Base-by-base conservation (phyloP, 2,888 invertebrate genomes). In the Euplagia quadripunctaria region DNA sequence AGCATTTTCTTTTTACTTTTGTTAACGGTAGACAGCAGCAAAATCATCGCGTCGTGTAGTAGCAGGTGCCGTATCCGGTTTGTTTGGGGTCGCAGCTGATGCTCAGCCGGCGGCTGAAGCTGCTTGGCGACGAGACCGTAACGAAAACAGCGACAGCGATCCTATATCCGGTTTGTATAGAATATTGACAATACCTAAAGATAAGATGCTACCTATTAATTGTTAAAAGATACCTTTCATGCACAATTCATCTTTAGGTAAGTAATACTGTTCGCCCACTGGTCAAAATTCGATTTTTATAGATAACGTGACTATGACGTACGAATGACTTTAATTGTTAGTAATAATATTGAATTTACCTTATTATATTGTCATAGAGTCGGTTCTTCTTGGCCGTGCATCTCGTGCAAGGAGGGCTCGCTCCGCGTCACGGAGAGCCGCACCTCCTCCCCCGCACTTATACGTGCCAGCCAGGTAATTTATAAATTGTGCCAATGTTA, bases 351-450 rank as follows among this genome's bases (percentile, higher is more conserved):
- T 16, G 63, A 63, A 43, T 64, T 64, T 64, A 51, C 6, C 8
- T 3, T 16, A 64, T 58, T n/a, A n/a, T 66, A 4, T 31, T 46
- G 11, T 43, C 67, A 8, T 88, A 96, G 97, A 97, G 73, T 96
- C 96, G 0, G 97, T 97, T n/a, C 91, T 97, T 58, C 90, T 97
- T 77, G 97, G 97, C 0, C 96, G 97, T 72, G 95, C 97, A 0
- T 97, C 97, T 0, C 94, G 97, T 68, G 97, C 97, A 4, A 95
- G 97, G 14, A 92, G 97, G n/a, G 97, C 97, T 0, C 97, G 97
- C 71, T 97, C 97, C 0, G 97, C 97, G 0, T 96, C 96, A 4
- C 89, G 89, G 0, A 91, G 94, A 31, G 94, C 95, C 0, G 87
- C 92, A 0, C 94, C 95, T 0, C 95, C 95, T 0, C 94, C 95